Conservation (phyloP, 2,888 invertebrate genomes). For the Lithophane leautieri region DNA sequence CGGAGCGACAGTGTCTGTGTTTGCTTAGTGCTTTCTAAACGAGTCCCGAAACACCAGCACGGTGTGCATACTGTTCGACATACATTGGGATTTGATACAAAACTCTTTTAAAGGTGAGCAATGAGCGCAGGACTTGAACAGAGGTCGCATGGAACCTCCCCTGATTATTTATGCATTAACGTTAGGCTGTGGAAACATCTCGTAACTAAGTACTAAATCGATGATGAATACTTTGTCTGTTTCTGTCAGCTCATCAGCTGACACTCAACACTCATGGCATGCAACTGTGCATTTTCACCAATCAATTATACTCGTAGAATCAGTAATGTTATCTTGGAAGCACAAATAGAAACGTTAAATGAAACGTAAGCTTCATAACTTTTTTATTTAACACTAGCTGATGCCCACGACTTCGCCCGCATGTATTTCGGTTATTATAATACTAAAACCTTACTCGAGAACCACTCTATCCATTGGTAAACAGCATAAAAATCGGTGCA, state of each 20-base stretch:
- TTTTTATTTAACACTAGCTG: no score
- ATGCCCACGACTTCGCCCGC: no score
- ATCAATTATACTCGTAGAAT: not conserved
- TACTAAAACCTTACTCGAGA: no score
- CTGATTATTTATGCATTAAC: slow-evolving; percentile 9
- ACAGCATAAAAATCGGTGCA: no score
- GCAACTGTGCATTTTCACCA: not conserved
- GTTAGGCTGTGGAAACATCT: not conserved
- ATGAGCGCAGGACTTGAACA: slow-evolving; percentile 8
- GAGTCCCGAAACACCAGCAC: slow-evolving; percentile 61
- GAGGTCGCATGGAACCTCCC: not conserved
- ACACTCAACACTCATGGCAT: not conserved
- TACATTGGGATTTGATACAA: slow-evolving; percentile 68
- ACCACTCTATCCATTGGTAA: no score
- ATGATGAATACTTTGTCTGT: slow-evolving; percentile 9
- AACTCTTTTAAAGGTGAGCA: slow-evolving; percentile 75
- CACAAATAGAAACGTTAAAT: not conserved
- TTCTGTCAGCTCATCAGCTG: not conserved
- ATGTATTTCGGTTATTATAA: no score
- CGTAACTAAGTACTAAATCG: slow-evolving; percentile 15
- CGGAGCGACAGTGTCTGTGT: slow-evolving; percentile 68
- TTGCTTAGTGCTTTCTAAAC: slow-evolving; percentile 66
- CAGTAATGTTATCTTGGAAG: not conserved
- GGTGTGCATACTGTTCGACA: slow-evolving; percentile 48
- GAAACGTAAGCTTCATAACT: not conserved